Evolutionary conservation across 2,888 invertebrate genomes (phyloP).

Genomic region (Sipha maydis): DNA sequence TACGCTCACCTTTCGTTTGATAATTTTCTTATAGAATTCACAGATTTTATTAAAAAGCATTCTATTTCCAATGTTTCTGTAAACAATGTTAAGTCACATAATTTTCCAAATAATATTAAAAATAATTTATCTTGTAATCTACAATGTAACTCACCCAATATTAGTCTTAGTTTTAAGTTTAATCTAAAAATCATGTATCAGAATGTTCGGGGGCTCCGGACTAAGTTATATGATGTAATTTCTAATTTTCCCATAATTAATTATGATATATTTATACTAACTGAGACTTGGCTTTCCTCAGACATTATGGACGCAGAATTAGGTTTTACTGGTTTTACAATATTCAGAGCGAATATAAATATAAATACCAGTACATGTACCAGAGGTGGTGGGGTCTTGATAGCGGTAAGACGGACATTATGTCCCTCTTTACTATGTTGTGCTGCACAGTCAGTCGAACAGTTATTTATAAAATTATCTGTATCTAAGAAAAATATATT

Average conservation of each 20-base stretch:
- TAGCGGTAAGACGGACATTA: neutral
- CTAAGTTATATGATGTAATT: neutral
- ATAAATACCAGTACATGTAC: neutral
- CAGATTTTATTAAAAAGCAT: no score
- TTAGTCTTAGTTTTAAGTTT: no score
- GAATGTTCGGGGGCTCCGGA: neutral
- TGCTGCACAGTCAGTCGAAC: neutral
- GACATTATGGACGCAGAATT: neutral
- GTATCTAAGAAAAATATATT: neutral
- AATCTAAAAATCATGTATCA: constrained; percentile 2
- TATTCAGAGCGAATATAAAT: neutral
- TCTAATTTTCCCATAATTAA: neutral
- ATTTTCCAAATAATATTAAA: no score
- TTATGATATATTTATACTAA: neutral
- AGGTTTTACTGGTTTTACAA: neutral
- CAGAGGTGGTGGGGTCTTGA: constrained; percentile 10
- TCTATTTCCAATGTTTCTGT: no score
- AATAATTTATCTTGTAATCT: no score
- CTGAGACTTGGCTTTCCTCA: neutral
- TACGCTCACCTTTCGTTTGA: no score
- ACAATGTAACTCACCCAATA: no score
- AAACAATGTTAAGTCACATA: no score
- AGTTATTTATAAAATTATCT: neutral
- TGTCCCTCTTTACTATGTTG: neutral
- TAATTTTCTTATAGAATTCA: no score